Conservation (phyloP, 2,113 vertebrate species). For the Thalassarche chlororhynchos region DNA sequence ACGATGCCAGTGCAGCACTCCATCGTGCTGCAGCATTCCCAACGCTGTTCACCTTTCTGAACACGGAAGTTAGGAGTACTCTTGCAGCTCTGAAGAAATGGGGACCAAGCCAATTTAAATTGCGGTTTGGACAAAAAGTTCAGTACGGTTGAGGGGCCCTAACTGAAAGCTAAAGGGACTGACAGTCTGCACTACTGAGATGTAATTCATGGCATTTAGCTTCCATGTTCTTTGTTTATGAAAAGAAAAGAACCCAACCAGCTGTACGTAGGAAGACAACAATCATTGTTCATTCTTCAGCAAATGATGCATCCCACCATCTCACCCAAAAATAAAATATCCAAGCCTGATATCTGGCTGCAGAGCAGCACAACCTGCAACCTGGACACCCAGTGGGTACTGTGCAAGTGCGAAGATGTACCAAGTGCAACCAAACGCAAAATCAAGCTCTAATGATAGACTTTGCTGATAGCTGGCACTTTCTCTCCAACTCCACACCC, state of each 20-base stretch:
- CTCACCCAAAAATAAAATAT: neutral
- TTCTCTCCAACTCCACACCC: neutral
- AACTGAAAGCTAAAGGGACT: neutral
- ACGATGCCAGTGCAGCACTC: neutral
- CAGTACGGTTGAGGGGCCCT: neutral
- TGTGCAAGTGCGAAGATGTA: neutral
- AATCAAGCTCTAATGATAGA: neutral
- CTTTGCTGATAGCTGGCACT: neutral
- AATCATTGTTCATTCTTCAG: neutral
- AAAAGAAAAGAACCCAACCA: neutral
- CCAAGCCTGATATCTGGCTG: neutral
- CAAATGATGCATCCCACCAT: neutral
- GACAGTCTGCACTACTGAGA: neutral
- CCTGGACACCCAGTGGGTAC: neutral
- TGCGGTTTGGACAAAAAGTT: neutral
- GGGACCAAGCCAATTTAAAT: neutral
- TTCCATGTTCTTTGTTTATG: neutral
- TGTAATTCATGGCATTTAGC: neutral
- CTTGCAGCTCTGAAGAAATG: neutral
- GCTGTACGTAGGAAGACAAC: neutral
- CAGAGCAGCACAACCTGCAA: neutral
- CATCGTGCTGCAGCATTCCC: rapidly evolving
- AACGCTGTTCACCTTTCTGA: rapidly evolving
- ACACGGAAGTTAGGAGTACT: neutral
- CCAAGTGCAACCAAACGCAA: neutral